phyloP scores from a whole-genome alignment of 2,888 invertebrate species.

The Rosalia funebris region DNA sequence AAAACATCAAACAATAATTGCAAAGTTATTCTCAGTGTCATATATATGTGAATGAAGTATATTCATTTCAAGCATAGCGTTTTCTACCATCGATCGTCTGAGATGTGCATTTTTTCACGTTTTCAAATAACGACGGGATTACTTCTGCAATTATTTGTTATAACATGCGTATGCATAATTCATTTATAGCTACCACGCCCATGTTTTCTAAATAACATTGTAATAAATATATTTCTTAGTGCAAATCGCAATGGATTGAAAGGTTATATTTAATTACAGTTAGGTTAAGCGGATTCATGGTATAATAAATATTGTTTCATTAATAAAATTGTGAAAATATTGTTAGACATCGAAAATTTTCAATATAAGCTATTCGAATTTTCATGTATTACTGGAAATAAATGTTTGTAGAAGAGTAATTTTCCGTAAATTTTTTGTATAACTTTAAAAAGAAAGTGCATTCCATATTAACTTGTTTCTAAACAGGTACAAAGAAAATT shows the following conservation, averaged over 20 bases:
- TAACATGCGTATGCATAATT: background rate
- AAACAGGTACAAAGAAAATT: no score
- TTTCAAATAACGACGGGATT: background rate
- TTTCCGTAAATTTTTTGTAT: no score
- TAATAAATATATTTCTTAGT: constrained; percentile 12
- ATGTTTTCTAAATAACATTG: constrained; percentile 14
- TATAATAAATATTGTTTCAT: constrained; percentile 3
- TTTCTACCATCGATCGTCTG: background rate
- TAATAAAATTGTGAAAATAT: no score
- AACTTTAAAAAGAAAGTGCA: no score
- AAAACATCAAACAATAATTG: background rate
- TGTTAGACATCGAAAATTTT: no score
- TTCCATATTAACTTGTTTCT: no score
- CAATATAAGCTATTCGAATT: no score
- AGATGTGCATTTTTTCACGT: background rate
- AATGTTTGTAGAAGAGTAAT: no score
- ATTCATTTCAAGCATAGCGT: background rate
- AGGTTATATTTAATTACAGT: constrained; percentile 23
- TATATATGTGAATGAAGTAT: background rate
- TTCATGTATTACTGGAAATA: no score
- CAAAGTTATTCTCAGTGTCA: background rate
- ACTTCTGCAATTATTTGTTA: background rate
- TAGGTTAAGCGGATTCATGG: constrained; percentile 1
- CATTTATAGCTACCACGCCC: constrained; percentile 12
- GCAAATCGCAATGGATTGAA: constrained; percentile 2